Evolutionary conservation across 2,113 vertebrate genomes (phyloP).

Genomic region (Phrynocephalus versicolor): DNA sequence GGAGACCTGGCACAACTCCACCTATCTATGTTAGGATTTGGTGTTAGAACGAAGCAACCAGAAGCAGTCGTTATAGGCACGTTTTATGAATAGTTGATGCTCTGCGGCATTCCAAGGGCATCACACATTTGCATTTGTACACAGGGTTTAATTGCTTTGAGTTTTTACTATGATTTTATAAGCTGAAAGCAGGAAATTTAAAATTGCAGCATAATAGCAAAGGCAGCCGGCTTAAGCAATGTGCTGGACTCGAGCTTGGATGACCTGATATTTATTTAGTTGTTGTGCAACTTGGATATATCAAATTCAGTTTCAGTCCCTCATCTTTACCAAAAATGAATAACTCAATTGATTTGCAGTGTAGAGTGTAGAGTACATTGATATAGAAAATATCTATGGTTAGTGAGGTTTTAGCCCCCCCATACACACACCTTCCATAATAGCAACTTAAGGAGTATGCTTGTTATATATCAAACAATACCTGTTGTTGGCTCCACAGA

Average conservation of each 20-base stretch:
- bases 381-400: not conserved
- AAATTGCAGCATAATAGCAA: not conserved
- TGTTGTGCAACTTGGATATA: no score
- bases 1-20: no score
- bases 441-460: not conserved
- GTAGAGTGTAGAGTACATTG: not conserved
- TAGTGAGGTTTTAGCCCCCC: not conserved
- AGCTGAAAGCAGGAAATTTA: not conserved
- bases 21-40: no score
- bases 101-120: no score
- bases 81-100: no score
- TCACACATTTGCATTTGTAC: not conserved
- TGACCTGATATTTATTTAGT: not conserved
- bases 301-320: not conserved
- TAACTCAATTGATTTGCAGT: not conserved
- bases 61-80: no score
- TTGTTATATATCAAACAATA: conserved; percentile 56
- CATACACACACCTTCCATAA: not conserved
- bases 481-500: conserved; percentile 95
- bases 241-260: not conserved
- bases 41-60: no score
- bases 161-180: not conserved
- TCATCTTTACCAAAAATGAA: not conserved
- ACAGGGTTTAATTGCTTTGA: not conserved
- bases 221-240: not conserved